Conservation (phyloP, 2,797 vertebrate genomes). For the Echeneis naucrates region DNA sequence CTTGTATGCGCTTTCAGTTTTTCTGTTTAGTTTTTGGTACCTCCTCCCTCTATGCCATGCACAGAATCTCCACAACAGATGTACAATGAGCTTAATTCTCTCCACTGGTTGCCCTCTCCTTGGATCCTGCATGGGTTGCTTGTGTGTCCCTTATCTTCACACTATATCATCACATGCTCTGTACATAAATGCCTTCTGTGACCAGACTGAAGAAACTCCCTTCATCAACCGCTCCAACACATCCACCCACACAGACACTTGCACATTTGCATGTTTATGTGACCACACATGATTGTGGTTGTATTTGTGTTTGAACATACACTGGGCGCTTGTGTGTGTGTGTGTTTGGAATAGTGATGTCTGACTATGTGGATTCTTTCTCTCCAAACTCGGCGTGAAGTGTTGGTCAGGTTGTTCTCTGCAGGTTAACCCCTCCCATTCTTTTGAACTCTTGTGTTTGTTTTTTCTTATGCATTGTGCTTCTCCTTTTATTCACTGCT, state of each 20-base stretch:
- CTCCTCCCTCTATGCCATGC: conserved; percentile 41
- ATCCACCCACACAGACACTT: conserved; percentile 17
- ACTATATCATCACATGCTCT: conserved; percentile 76
- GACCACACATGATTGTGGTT: conserved; percentile 39
- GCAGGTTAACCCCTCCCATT: conserved; percentile 63
- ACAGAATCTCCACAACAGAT: conserved; percentile 52
- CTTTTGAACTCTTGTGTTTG: conserved; percentile 1
- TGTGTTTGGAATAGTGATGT: conserved; percentile 35
- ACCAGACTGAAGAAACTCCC: conserved; percentile 54
- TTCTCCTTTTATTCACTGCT: background rate
- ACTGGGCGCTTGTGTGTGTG: conserved; percentile 42
- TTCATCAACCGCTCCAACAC: conserved; percentile 30
- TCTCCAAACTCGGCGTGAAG: conserved; percentile 62
- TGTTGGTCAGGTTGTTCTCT: conserved; percentile 63
- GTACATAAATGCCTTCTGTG: conserved; percentile 71
- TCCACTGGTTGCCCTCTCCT: conserved; percentile 70
- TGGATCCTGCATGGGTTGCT: conserved; percentile 70
- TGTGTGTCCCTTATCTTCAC: conserved; percentile 75
- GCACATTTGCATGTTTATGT: conserved; percentile 47
- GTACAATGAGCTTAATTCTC: conserved; percentile 79
- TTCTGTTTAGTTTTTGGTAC: conserved; percentile 55
- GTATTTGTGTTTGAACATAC: conserved; percentile 28
- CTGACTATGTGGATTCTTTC: conserved; percentile 48
- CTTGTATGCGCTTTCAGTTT: conserved; percentile 57
- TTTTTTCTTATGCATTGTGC: background rate